These are phyloP conservation scores for Panulirus ornatus DNA, from an alignment of 1,140 invertebrate species.

Conservation along the genomic window DNA sequence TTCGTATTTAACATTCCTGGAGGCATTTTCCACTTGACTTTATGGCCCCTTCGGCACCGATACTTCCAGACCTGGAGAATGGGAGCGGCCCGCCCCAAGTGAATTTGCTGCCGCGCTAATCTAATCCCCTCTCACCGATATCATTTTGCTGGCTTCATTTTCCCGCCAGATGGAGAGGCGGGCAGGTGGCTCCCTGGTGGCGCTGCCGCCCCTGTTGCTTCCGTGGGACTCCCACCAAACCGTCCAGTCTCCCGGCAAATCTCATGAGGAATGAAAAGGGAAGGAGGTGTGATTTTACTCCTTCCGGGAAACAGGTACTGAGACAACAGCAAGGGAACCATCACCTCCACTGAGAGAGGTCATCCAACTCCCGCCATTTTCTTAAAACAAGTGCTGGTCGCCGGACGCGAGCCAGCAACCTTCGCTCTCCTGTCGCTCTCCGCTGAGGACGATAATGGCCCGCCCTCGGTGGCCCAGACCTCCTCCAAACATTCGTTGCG, in stretches of 20 bases:
- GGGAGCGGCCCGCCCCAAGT: slow-evolving; percentile 12
- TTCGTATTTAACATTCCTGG: slow-evolving; percentile 59
- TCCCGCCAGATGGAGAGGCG: slow-evolving; percentile 13
- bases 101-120: slow-evolving; percentile 49
- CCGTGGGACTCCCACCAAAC: too few relatives aligned
- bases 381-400: slow-evolving; percentile 39
- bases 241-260: neutral
- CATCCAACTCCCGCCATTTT: slow-evolving; percentile 56
- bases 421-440: neutral
- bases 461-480: neutral
- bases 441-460: neutral
- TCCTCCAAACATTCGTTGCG: slow-evolving; percentile 4
- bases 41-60: slow-evolving; percentile 55
- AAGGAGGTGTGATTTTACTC: neutral
- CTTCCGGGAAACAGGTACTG: neutral
- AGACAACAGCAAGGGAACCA: slow-evolving; percentile 1
- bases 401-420: neutral
- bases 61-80: slow-evolving; percentile 38
- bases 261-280: neutral
- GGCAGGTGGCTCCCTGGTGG: slow-evolving; percentile 21
- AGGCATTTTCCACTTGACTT: slow-evolving; percentile 55
- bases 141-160: slow-evolving; percentile 28
- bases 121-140: slow-evolving; percentile 25
- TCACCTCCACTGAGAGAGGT: neutral
- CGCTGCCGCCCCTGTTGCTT: too few relatives aligned